Conservation (phyloP, 2,113 vertebrate species). For the Vimba vimba region DNA sequence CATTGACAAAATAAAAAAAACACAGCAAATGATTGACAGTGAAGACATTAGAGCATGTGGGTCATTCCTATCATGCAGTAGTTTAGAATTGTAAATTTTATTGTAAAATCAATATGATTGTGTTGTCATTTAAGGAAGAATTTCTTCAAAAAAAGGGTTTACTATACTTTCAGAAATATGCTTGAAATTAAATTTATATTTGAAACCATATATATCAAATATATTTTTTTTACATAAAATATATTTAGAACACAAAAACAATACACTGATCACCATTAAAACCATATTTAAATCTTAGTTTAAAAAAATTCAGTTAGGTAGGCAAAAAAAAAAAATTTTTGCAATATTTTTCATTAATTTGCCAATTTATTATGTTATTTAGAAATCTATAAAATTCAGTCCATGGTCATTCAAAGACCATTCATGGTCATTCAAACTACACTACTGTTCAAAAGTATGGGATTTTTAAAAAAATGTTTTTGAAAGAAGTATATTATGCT, state of each 20-base stretch:
- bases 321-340: neutral
- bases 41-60: neutral
- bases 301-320: neutral
- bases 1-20: constrained; percentile 15
- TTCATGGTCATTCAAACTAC: neutral
- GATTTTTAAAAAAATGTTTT: neutral
- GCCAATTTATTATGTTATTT: neutral
- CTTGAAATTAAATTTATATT: neutral
- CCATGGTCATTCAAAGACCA: neutral
- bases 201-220: too few species aligned
- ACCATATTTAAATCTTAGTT: neutral
- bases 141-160: neutral
- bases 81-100: neutral
- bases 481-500: neutral
- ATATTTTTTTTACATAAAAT: neutral
- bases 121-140: neutral
- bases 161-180: neutral
- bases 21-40: neutral
- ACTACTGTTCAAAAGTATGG: neutral
- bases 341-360: neutral
- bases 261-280: neutral
- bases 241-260: neutral
- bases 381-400: neutral
- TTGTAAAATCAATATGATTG: neutral
- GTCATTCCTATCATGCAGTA: neutral